Evolutionary conservation across 2,113 vertebrate genomes (phyloP).

Genomic region (Thryonomys swinderianus): DNA sequence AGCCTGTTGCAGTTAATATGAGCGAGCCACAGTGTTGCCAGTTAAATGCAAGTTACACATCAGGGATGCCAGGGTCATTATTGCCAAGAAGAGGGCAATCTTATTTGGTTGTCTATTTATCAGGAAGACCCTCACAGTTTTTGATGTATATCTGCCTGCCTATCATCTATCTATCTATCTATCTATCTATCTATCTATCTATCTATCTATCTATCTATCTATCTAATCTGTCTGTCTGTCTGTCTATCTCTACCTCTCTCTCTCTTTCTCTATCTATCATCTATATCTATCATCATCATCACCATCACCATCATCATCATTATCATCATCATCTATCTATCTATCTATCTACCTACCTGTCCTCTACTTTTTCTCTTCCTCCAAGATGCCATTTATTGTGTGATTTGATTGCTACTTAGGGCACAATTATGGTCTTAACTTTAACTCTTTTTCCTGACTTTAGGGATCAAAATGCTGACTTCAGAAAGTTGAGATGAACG

Average conservation of each 20-base stretch:
- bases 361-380: not conserved
- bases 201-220: not conserved
- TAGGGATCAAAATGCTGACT: not conserved
- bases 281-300: too few species aligned
- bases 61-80: constrained; percentile 84
- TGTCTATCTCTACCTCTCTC: not conserved
- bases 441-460: constrained; percentile 21
- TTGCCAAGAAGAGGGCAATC: constrained; percentile 78
- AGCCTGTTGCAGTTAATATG: constrained; percentile 80
- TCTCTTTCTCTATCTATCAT: not conserved
- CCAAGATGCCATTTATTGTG: not conserved
- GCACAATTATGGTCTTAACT: not conserved
- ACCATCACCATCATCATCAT: too few species aligned
- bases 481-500: not conserved
- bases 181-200: not conserved
- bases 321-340: too few species aligned
- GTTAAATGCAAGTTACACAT: constrained; percentile 86
- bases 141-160: not conserved
- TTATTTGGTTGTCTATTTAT: constrained; percentile 74
- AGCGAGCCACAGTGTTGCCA: constrained; percentile 84
- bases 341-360: not conserved
- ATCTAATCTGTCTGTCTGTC: not conserved
- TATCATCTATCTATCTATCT: not conserved
- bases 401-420: not conserved
- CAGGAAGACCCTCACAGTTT: constrained; percentile 39